These are phyloP conservation scores for Bubalus kerabau DNA, from an alignment of 2,113 vertebrate species.

Conservation along the genomic window DNA sequence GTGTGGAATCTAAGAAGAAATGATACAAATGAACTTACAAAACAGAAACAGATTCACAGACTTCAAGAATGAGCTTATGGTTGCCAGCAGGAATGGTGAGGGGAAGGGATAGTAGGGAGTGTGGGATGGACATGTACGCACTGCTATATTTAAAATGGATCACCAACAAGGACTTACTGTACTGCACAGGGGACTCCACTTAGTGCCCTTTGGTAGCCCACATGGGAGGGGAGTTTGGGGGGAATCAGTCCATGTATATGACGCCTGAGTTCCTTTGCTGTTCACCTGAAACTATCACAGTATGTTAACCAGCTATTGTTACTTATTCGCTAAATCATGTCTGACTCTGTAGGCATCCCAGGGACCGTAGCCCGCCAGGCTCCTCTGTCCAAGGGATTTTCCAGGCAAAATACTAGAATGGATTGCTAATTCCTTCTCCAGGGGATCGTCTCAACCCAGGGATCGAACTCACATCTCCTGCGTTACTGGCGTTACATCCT, in stretches of 20 bases:
- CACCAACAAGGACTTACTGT: not conserved
- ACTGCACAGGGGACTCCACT: not conserved
- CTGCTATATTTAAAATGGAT: not conserved
- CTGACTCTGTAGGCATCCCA: not conserved
- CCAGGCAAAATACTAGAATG: not conserved
- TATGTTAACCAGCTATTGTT: not conserved
- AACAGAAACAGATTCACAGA: not conserved
- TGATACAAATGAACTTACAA: not conserved
- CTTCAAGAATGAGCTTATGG: not conserved
- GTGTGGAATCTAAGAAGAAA: not conserved
- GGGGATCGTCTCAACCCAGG: not conserved
- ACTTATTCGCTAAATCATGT: not conserved
- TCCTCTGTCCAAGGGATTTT: not conserved
- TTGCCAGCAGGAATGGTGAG: not conserved
- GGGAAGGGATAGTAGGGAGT: not conserved
- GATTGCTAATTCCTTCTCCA: not conserved
- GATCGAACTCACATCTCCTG: not conserved
- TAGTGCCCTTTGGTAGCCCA: not conserved
- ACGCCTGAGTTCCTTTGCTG: not conserved
- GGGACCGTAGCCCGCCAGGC: accelerated
- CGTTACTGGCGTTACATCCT: not conserved
- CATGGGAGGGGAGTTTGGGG: not conserved
- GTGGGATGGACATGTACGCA: not conserved
- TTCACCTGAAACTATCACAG: not conserved
- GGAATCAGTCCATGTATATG: not conserved